Percentiles rank a stretch among this genome's conserved stretches.
phyloP scores from a whole-genome alignment of 2,113 vertebrate genomes.

The Alouatta palliata region DNA sequence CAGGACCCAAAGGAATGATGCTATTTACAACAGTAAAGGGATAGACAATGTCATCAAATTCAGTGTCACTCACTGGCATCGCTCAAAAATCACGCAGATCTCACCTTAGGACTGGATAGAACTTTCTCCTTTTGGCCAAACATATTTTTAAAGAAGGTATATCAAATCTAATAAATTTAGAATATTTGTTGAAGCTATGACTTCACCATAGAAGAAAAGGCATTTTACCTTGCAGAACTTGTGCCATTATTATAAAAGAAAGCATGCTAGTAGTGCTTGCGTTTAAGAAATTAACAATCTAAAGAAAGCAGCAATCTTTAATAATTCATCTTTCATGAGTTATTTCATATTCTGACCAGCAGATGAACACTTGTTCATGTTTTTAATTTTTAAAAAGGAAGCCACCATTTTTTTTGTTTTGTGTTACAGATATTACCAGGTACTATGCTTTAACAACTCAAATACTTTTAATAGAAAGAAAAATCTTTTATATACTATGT shows the following conservation, averaged over 20 bases:
- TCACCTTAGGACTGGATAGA: background rate
- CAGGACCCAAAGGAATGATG: background rate
- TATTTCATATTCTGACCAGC: background rate
- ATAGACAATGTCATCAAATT: background rate
- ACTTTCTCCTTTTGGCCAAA: background rate
- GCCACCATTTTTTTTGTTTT: background rate
- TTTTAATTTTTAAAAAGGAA: background rate
- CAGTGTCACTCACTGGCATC: background rate
- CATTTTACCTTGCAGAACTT: background rate
- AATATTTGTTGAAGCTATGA: background rate
- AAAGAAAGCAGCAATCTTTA: background rate
- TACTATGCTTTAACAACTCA: background rate
- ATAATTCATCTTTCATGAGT: background rate
- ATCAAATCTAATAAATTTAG: background rate
- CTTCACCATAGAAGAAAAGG: background rate
- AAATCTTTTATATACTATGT: background rate
- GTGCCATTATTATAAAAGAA: background rate
- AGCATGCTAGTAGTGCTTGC: background rate
- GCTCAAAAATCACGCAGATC: background rate
- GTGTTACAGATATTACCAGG: background rate
- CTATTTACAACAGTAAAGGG: background rate
- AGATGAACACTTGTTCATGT: background rate
- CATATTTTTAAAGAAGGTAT: background rate
- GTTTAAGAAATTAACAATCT: background rate
- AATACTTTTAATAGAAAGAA: background rate